Base-by-base conservation (phyloP, 2,888 invertebrate species). In the Monopis laevigella region DNA sequence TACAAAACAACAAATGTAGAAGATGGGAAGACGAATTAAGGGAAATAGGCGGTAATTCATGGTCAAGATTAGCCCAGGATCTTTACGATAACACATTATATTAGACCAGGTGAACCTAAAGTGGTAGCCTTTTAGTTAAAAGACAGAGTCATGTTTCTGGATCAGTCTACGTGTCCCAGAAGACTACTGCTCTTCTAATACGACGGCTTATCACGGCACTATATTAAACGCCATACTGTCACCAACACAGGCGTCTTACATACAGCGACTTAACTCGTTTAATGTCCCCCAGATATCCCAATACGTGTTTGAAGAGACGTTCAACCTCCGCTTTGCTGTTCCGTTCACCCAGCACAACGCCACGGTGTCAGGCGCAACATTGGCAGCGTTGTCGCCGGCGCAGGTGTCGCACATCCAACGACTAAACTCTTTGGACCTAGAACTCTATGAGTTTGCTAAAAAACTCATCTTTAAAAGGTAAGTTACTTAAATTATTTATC, bases 251-350 rank as follows among this genome's bases (percentile, higher is more conserved):
- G 81, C 92, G 46, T 83, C 87, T 17, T 86, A 84, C 62, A 88
- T 98, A 54, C 86, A 87, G 52, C 82, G 86, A 55, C 84, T 93
- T 49, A 98, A 98, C 82, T 85, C 88, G 47, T 83, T 98, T n/a
- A n/a, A n/a, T 14, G 11, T 36, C 21, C 21, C 2, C 10, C 36
- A 36, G 89, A 86, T 89, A 59, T 90, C 93, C 18, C 96, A 96
- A 67, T 95, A 95, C 69, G 89, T 96, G 52, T 97, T 97, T 65
- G 96, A 97, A 63, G 92, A 93, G 72, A 94, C 93, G 11, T 97
- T 97, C 65, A 92, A 92, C 67, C 84, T 96, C 58, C 85, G 93
- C 46, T 96, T 95, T 68, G 90, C 91, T 46, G 88, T 93, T 55
- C 91, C 92, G 40, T 95, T 96, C 68, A 91, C 92, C 55, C 97